phyloP scores from a whole-genome alignment of 2,113 vertebrate species.

The Anoplopoma fimbria region DNA sequence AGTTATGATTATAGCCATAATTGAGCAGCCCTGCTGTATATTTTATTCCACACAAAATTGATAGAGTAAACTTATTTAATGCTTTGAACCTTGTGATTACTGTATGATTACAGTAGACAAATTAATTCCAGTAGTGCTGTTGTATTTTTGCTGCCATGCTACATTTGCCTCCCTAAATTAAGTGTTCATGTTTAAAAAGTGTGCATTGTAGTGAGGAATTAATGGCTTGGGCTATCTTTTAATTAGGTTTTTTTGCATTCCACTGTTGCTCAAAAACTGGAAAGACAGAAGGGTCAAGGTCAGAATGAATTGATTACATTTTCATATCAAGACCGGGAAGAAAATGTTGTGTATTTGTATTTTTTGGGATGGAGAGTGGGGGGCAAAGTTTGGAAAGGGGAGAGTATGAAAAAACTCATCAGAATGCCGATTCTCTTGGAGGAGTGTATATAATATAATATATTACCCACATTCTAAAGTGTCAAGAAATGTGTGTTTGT shows the following conservation, averaged over 20 bases:
- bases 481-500: slow-evolving; percentile 45
- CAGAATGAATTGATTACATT: slow-evolving; percentile 74
- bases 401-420: slow-evolving; percentile 25
- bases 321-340: slow-evolving; percentile 55
- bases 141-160: slow-evolving; percentile 24
- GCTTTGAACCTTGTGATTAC: slow-evolving; percentile 44
- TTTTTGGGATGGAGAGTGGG: background rate
- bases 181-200: slow-evolving; percentile 47
- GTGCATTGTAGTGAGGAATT: slow-evolving; percentile 56
- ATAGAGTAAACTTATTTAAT: slow-evolving; percentile 26
- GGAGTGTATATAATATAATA: slow-evolving; percentile 33
- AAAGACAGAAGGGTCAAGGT: slow-evolving; percentile 67
- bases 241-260: slow-evolving; percentile 65
- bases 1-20: background rate
- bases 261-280: slow-evolving; percentile 51
- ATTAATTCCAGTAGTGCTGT: slow-evolving; percentile 41
- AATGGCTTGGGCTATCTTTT: slow-evolving; percentile 73
- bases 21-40: slow-evolving; percentile 1
- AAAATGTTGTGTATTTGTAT: slow-evolving; percentile 29
- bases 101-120: slow-evolving; percentile 37
- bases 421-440: slow-evolving; percentile 41
- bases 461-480: slow-evolving; percentile 35
- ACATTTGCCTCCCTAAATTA: slow-evolving; percentile 41
- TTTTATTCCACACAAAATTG: background rate
- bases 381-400: slow-evolving; percentile 22